Percentiles rank a stretch among this genome's conserved stretches.
Conservation (phyloP, 1,140 invertebrate genomes). For the Asbolus verrucosus region DNA sequence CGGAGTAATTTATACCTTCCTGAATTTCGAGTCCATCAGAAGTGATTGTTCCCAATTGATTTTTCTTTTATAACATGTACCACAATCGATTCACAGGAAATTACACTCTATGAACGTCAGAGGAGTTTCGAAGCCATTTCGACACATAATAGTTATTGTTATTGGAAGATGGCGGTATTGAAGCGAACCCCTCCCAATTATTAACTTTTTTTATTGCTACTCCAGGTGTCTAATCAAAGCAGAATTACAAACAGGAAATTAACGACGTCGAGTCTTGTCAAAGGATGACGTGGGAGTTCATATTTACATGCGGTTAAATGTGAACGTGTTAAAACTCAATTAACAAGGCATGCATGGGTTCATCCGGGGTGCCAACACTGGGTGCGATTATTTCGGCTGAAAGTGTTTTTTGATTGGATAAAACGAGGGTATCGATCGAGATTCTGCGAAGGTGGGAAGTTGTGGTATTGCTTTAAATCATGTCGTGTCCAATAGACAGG, state of each 20-base stretch:
- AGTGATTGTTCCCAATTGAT: slow-evolving; percentile 32
- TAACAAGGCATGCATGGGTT: no score
- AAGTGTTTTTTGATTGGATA: no score
- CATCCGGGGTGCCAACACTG: no score
- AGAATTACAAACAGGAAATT: slow-evolving; percentile 13
- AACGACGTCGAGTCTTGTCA: slow-evolving; percentile 10
- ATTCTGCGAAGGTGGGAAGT: no score
- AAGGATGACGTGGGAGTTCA: slow-evolving; percentile 21
- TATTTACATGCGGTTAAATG: slow-evolving; percentile 28
- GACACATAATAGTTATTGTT: slow-evolving; percentile 30
- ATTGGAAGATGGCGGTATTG: background rate
- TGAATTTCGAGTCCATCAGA: slow-evolving; percentile 35
- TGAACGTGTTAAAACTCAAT: slow-evolving; percentile 12
- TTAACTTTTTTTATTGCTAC: slow-evolving; percentile 13
- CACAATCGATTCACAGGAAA: slow-evolving; percentile 29
- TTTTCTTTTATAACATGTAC: slow-evolving; percentile 28
- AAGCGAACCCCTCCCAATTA: slow-evolving; percentile 2
- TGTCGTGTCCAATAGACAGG: no score
- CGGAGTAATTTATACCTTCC: slow-evolving; percentile 33
- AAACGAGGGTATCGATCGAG: no score
- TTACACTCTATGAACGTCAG: slow-evolving; percentile 22
- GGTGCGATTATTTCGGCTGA: no score
- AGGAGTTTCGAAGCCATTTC: slow-evolving; percentile 3
- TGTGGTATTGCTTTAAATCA: no score
- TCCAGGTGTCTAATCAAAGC: slow-evolving; percentile 18